Conservation (phyloP, 2,888 invertebrate genomes). For the Lasioglossum figueresi region DNA sequence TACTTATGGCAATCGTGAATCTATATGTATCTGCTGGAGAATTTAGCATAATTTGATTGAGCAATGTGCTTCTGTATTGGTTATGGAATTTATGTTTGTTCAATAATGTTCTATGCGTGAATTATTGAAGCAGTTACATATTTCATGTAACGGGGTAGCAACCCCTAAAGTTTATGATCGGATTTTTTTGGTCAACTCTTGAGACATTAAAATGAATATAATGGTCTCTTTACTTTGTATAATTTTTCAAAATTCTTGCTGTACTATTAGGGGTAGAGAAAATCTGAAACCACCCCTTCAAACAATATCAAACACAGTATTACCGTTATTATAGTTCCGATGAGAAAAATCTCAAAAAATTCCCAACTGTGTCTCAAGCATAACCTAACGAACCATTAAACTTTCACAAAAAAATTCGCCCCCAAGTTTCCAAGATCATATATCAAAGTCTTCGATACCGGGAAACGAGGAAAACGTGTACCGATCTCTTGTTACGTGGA, state of each 20-base stretch:
- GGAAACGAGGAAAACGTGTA: not conserved
- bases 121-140: not conserved
- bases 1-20: not conserved
- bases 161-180: not conserved
- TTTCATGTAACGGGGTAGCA: not conserved
- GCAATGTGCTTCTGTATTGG: not conserved
- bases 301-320: not conserved
- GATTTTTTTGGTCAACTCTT: not conserved
- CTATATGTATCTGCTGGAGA: not conserved
- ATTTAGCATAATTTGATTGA: constrained; percentile 1
- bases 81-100: not conserved
- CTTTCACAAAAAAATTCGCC: not conserved
- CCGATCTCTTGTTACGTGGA: not conserved
- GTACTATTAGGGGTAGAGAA: not conserved
- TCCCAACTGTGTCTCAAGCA: not conserved
- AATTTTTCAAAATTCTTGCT: not conserved
- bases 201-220: not conserved
- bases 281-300: not conserved
- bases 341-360: not conserved
- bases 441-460: not conserved
- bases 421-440: too few species aligned
- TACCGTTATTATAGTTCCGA: not conserved
- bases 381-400: not conserved
- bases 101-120: not conserved
- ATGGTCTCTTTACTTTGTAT: not conserved